A percentile compares a stretch with the other conserved stretches of the same genome.
These are phyloP conservation scores for Chymomyza amoena DNA, from an alignment of 2,888 invertebrate genomes.

Conservation along the genomic window DNA sequence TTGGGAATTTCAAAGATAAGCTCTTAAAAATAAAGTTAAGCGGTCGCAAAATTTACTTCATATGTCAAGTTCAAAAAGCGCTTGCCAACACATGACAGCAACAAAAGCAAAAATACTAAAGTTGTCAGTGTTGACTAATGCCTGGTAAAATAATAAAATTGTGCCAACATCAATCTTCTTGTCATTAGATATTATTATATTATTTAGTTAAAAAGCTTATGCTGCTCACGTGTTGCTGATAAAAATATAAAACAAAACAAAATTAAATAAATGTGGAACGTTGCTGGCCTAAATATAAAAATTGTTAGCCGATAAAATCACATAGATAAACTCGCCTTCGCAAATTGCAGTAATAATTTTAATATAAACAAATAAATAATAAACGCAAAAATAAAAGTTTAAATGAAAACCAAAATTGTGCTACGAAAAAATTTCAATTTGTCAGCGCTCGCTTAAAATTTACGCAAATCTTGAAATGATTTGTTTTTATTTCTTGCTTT, in stretches of 20 bases:
- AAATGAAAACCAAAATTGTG: slow-evolving; percentile 11
- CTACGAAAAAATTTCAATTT: slow-evolving; percentile 32
- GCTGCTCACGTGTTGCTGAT: slow-evolving; percentile 42
- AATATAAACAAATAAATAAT: slow-evolving; percentile 45
- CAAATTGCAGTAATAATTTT: slow-evolving; percentile 35
- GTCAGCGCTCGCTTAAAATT: slow-evolving; percentile 8
- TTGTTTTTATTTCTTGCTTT: slow-evolving; percentile 19
- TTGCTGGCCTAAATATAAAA: slow-evolving; percentile 2
- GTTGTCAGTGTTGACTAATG: background rate
- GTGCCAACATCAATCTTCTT: background rate
- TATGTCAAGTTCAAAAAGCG: background rate
- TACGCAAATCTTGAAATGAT: slow-evolving; percentile 5
- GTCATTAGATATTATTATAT: background rate
- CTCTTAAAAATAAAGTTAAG: background rate
- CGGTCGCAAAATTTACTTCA: background rate
- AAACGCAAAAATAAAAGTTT: slow-evolving; percentile 5
- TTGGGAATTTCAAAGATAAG: slow-evolving; percentile 19
- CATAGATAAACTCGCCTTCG: slow-evolving; percentile 6
- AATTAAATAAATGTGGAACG: slow-evolving; percentile 27
- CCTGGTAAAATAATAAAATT: background rate
- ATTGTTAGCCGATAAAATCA: slow-evolving; percentile 19
- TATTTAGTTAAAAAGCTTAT: background rate
- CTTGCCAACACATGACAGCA: background rate
- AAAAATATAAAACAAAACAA: slow-evolving; percentile 26
- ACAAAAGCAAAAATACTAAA: slow-evolving; percentile 6